Percentiles rank a stretch among this genome's conserved stretches.
These are phyloP conservation scores for Cryptocheilus praepositus DNA, from an alignment of 2,888 invertebrate species.

Conservation along the genomic window DNA sequence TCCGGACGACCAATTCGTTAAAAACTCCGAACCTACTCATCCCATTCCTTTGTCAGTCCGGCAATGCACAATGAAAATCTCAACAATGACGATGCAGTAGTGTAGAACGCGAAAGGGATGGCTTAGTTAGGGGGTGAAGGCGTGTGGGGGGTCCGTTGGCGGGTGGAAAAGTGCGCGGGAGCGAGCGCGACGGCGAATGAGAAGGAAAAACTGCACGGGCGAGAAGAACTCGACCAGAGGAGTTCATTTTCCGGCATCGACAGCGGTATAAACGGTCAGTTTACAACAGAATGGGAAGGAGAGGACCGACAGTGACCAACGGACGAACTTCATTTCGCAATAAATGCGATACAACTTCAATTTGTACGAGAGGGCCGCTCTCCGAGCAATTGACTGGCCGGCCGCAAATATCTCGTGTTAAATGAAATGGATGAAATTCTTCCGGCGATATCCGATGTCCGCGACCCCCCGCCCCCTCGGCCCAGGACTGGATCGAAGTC, in stretches of 20 bases:
- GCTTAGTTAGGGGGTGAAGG: not conserved
- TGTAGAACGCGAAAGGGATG: slow-evolving; percentile 17
- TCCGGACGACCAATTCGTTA: slow-evolving; percentile 66
- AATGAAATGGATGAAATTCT: slow-evolving; percentile 60
- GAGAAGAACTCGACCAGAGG: slow-evolving; percentile 3
- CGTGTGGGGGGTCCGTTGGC: too few species aligned
- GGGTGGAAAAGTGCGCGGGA: not conserved
- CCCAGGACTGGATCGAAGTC: slow-evolving; percentile 10
- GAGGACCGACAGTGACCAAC: slow-evolving; percentile 4
- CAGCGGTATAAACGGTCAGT: slow-evolving; percentile 11
- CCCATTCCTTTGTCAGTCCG: slow-evolving; percentile 34
- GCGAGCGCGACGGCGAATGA: not conserved
- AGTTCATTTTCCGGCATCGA: slow-evolving; percentile 17
- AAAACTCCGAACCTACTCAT: slow-evolving; percentile 52
- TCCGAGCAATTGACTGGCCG: slow-evolving; percentile 8
- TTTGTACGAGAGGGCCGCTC: slow-evolving; percentile 27
- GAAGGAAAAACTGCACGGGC: too few species aligned
- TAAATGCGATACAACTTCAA: slow-evolving; percentile 64
- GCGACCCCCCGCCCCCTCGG: not conserved
- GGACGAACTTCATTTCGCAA: slow-evolving; percentile 60
- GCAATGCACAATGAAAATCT: slow-evolving; percentile 59
- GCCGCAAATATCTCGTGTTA: slow-evolving; percentile 59
- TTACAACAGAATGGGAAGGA: slow-evolving; percentile 13
- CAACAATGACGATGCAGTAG: slow-evolving; percentile 57
- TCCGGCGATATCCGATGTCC: slow-evolving; percentile 32